A percentile compares a stretch with the other conserved stretches of the same genome.
phyloP scores from a whole-genome alignment of 2,797 vertebrate genomes.

The Clarias fuscus region DNA sequence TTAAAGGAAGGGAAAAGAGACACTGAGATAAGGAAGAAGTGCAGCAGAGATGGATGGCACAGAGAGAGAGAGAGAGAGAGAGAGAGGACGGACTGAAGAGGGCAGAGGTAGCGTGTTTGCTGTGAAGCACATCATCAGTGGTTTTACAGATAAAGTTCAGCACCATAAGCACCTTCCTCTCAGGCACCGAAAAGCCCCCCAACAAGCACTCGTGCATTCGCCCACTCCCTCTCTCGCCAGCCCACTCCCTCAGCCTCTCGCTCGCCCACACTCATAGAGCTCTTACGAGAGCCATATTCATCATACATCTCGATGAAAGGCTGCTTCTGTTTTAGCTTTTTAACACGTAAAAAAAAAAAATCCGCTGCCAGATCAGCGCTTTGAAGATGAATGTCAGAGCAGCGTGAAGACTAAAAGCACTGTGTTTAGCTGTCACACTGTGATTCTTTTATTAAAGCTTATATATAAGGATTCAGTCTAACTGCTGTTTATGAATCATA shows the following conservation, averaged over 20 bases:
- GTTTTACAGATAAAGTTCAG: conserved; percentile 38
- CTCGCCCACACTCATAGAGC: conserved; percentile 32
- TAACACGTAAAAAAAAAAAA: not conserved
- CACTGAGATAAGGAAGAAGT: not conserved
- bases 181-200: conserved; percentile 36
- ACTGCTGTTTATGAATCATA: too few relatives aligned
- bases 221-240: conserved; percentile 30
- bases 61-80: conserved; percentile 4
- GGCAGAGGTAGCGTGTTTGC: conserved; percentile 8
- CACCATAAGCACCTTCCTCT: conserved; percentile 39
- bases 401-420: not conserved
- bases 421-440: not conserved
- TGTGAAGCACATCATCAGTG: conserved; percentile 27
- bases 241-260: conserved; percentile 1
- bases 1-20: conserved; percentile 24
- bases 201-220: conserved; percentile 35
- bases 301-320: conserved; percentile 15
- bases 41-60: conserved; percentile 4
- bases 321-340: conserved; percentile 26
- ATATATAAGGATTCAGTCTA: not conserved
- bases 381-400: not conserved
- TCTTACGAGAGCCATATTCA: conserved; percentile 23
- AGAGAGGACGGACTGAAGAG: conserved; percentile 1
- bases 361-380: conserved; percentile 5
- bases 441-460: not conserved